phyloP scores from a whole-genome alignment of 2,113 vertebrate species.

The Clarias batrachus region DNA sequence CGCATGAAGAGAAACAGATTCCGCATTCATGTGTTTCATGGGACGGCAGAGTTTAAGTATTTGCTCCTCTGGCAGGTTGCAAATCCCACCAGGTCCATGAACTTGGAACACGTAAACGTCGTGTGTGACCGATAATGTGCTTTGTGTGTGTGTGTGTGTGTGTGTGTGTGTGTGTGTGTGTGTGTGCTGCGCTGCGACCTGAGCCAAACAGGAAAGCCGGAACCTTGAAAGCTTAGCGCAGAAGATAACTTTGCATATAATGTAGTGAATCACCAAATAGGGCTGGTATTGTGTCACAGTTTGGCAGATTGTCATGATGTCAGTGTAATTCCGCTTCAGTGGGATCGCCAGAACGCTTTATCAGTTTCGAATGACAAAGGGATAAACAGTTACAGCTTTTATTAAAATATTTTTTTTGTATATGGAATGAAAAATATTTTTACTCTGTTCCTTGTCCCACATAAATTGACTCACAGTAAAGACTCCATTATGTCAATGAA shows the following conservation, averaged over 20 bases:
- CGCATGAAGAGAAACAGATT: slow-evolving; percentile 12
- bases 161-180: not conserved
- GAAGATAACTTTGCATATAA: not conserved
- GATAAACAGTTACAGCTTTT: no score
- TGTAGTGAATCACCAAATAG: not conserved
- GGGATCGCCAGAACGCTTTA: not conserved
- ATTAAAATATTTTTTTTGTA: no score
- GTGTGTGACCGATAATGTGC: not conserved
- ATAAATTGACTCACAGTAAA: no score
- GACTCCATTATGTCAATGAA: not conserved
- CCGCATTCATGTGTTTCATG: slow-evolving; percentile 1
- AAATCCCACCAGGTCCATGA: not conserved
- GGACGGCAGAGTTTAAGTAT: slow-evolving; percentile 12
- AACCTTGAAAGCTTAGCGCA: not conserved
- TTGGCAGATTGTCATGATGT: not conserved
- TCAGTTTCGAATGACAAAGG: not conserved
- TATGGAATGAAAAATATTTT: no score
- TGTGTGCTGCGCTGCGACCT: not conserved
- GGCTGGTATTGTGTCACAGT: not conserved
- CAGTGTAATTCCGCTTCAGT: no score
- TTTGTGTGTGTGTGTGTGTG: not conserved
- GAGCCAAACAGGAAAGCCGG: not conserved
- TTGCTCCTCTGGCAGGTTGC: not conserved
- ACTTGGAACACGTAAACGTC: not conserved
- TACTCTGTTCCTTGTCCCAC: no score